Evolutionary conservation across 2,888 invertebrate species (phyloP).

Genomic region (Ferrisia virgata): DNA sequence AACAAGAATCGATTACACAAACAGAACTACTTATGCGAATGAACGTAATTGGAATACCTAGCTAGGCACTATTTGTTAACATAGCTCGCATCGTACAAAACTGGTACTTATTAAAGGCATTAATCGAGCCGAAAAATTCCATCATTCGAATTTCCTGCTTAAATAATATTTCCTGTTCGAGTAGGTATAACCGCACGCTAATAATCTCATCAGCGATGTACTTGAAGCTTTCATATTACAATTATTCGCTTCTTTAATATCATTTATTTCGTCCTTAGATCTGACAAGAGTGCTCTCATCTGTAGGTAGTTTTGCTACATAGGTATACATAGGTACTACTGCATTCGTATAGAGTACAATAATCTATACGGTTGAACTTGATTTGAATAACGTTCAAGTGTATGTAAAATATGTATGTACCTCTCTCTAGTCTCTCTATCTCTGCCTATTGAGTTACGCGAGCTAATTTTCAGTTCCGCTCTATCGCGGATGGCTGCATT

Average conservation of each 20-base stretch:
- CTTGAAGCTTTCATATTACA: neutral
- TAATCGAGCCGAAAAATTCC: neutral
- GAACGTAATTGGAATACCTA: too few species aligned
- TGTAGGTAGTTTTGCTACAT: neutral
- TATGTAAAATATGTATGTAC: too few species aligned
- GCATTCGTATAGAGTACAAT: too few species aligned
- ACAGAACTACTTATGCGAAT: too few species aligned
- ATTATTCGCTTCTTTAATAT: neutral
- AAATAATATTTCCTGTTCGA: neutral
- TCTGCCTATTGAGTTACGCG: neutral
- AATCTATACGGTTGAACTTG: conserved; percentile 1
- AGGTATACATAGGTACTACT: too few species aligned
- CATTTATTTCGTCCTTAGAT: neutral
- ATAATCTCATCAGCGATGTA: neutral
- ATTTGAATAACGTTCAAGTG: conserved; percentile 18
- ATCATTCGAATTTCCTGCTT: neutral
- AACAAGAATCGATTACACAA: too few species aligned
- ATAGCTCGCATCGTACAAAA: neutral
- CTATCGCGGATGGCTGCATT: neutral
- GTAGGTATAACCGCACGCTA: neutral
- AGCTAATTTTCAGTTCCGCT: neutral
- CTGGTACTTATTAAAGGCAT: neutral
- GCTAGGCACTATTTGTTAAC: too few species aligned
- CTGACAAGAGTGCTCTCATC: neutral
- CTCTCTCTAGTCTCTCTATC: too few species aligned